These are phyloP conservation scores for Caenorhabditis tropicalis DNA, from an alignment of 1,140 invertebrate species.

Conservation along the genomic window DNA sequence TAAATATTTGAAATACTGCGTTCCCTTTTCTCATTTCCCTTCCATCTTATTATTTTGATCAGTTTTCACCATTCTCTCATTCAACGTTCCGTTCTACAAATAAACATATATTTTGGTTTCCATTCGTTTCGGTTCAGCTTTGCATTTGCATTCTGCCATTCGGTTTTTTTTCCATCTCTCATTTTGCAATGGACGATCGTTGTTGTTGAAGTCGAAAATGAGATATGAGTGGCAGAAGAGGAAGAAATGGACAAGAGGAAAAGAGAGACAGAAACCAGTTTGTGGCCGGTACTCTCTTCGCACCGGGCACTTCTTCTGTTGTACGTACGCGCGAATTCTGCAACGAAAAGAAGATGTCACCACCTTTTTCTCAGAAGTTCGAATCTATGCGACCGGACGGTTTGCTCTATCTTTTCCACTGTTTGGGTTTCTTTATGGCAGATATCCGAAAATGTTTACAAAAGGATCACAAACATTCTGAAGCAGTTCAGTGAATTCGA, in stretches of 20 bases:
- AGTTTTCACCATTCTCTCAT: not conserved
- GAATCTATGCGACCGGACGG: not conserved
- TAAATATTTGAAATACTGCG: not conserved
- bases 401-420: not conserved
- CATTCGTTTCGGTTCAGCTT: not conserved
- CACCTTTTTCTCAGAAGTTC: not conserved
- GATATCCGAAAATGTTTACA: not conserved
- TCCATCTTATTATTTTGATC: not conserved
- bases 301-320: not conserved
- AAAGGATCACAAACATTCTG: too few species aligned
- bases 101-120: not conserved
- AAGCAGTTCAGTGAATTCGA: too few species aligned
- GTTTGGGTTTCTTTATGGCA: not conserved
- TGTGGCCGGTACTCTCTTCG: slow-evolving; percentile 2
- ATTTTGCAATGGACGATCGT: not conserved
- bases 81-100: not conserved
- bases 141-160: slow-evolving; percentile 31
- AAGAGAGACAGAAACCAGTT: not conserved
- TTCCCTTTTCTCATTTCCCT: not conserved
- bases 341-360: not conserved
- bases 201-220: slow-evolving; percentile 2
- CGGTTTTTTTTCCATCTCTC: not conserved
- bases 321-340: not conserved
- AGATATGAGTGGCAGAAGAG: not conserved
- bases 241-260: not conserved